Conservation (phyloP, 2,113 vertebrate genomes). For the Mesoclemmys tuberculata region DNA sequence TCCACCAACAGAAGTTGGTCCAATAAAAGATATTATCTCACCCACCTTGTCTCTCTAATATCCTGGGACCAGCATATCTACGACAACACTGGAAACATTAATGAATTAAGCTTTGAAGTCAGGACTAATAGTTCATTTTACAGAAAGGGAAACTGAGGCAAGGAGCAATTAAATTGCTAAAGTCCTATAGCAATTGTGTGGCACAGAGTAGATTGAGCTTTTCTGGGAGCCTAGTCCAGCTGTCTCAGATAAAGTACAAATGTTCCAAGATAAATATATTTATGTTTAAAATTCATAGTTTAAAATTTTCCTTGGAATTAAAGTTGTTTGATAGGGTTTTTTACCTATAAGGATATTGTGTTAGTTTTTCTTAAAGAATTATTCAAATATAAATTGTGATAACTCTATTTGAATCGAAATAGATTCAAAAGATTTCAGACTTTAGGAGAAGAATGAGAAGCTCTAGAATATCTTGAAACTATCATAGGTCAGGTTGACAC, state of each 20-base stretch:
- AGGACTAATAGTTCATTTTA: constrained; percentile 18
- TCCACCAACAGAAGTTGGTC: too few species aligned
- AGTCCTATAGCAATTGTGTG: not conserved
- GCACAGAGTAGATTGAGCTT: not conserved
- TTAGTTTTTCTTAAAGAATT: not conserved
- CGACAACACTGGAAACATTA: not conserved
- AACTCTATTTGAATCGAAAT: not conserved
- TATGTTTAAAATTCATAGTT: constrained; percentile 3
- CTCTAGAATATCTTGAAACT: not conserved
- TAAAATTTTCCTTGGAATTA: not conserved
- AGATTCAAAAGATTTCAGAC: not conserved
- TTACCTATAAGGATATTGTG: not conserved
- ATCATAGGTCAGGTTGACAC: not conserved
- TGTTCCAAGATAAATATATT: constrained; percentile 12
- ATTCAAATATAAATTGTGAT: not conserved
- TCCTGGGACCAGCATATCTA: not conserved
- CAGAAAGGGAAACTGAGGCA: not conserved
- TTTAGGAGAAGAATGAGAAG: not conserved
- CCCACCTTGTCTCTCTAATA: not conserved
- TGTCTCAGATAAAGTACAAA: constrained; percentile 8
- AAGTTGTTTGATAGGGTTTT: not conserved
- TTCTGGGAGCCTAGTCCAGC: not conserved
- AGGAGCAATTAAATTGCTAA: not conserved
- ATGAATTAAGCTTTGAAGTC: constrained; percentile 20
- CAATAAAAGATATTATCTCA: too few species aligned